Evolutionary conservation across 2,797 vertebrate genomes (phyloP).

Genomic region (Moxostoma hubbsi): DNA sequence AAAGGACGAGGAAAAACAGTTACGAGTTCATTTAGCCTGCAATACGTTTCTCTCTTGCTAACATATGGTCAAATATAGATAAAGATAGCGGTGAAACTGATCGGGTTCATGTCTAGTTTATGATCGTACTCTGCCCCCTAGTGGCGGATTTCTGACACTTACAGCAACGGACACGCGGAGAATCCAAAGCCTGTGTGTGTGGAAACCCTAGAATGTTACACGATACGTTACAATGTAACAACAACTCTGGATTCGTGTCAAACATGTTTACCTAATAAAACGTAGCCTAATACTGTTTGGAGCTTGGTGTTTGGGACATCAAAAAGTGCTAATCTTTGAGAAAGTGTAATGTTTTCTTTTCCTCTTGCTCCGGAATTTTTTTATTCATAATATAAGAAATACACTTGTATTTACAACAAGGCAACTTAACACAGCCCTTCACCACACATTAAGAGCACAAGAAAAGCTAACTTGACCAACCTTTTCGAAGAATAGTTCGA

Average conservation of each 20-base stretch:
- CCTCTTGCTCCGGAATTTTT: constrained; percentile 21
- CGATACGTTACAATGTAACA: constrained; percentile 59
- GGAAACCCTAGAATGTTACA: constrained; percentile 58
- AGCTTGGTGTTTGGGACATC: constrained; percentile 1
- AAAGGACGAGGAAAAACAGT: constrained; percentile 15
- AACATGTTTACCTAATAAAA: constrained; percentile 52
- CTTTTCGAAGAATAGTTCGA: neutral
- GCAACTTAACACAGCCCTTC: neutral
- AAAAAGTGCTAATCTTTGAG: constrained; percentile 6
- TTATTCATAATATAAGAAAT: constrained; percentile 10
- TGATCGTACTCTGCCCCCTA: constrained; percentile 97
- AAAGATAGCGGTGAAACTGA: constrained; percentile 78
- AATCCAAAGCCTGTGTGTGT: constrained; percentile 45
- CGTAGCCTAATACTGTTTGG: constrained; percentile 13
- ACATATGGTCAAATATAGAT: constrained; percentile 76
- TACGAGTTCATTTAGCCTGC: constrained; percentile 45
- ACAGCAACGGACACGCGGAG: constrained; percentile 38
- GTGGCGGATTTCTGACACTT: constrained; percentile 77
- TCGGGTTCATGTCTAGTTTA: constrained; percentile 91
- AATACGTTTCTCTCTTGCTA: constrained; percentile 69
- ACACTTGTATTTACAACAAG: constrained; percentile 5
- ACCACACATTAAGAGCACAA: neutral
- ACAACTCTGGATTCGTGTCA: constrained; percentile 57
- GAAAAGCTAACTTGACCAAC: neutral
- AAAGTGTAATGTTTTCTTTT: constrained; percentile 1